A percentile compares a stretch with the other conserved stretches of the same genome.
phyloP scores from a whole-genome alignment of 2,888 invertebrate species.

The Choristoneura rosaceana region DNA sequence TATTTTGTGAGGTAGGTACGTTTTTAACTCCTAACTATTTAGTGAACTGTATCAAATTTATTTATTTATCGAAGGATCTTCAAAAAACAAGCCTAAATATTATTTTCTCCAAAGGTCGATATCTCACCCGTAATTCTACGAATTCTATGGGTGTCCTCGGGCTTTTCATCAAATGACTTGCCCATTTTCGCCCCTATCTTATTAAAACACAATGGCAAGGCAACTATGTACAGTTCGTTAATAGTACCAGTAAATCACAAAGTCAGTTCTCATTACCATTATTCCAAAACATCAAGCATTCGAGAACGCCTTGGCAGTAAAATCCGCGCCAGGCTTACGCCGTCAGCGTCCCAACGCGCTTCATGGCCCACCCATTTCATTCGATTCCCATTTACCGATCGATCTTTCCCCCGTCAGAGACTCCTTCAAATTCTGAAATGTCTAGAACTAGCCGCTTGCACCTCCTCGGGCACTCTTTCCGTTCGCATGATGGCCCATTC shows the following conservation, averaged over 20 bases:
- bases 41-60: too few relatives aligned
- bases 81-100: too few relatives aligned
- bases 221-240: too few relatives aligned
- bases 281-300: constrained; percentile 10
- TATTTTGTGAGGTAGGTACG: too few relatives aligned
- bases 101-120: too few relatives aligned
- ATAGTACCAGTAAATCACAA: neutral
- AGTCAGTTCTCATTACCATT: constrained; percentile 10
- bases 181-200: too few relatives aligned
- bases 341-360: neutral
- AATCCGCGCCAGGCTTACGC: constrained; percentile 16
- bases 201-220: too few relatives aligned
- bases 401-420: constrained; percentile 27
- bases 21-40: too few relatives aligned
- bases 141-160: too few relatives aligned
- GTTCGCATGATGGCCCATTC: constrained; percentile 5
- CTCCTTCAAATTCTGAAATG: constrained; percentile 31
- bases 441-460: constrained; percentile 32
- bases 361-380: constrained; percentile 30
- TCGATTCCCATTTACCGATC: constrained; percentile 31
- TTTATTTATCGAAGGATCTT: too few relatives aligned
- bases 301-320: constrained; percentile 1
- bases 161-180: too few relatives aligned
- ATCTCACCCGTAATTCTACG: too few relatives aligned
- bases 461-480: constrained; percentile 18